These are phyloP conservation scores for Hippopotamus amphibius DNA, from an alignment of 2,113 vertebrate species.

Conservation along the genomic window DNA sequence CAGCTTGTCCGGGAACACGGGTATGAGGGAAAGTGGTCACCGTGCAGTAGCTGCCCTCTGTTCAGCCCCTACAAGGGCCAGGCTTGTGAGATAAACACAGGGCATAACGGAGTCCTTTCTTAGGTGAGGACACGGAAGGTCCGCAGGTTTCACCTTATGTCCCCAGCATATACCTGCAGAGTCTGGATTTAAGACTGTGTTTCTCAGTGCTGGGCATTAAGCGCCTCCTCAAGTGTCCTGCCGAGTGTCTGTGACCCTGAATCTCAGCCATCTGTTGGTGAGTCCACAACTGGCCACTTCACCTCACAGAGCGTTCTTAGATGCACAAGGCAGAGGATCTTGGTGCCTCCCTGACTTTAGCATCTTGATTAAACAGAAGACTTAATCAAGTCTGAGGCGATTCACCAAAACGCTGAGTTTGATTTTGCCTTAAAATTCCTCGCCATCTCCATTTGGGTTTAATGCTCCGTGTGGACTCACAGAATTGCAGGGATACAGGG, in stretches of 20 bases:
- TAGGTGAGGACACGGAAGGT: fast-evolving
- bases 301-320: too few relatives aligned
- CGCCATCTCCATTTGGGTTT: slow-evolving; percentile 34
- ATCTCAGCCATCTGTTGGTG: fast-evolving
- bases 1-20: background rate
- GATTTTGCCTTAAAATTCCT: slow-evolving; percentile 49
- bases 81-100: background rate
- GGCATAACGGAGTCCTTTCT: background rate
- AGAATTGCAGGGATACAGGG: slow-evolving; percentile 24
- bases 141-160: too few relatives aligned
- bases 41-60: fast-evolving
- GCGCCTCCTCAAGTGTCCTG: fast-evolving
- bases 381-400: background rate
- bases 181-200: background rate
- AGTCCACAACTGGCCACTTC: background rate
- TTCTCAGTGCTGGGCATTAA: background rate
- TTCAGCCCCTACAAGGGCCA: background rate
- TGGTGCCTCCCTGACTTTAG: background rate
- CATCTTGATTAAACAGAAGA: slow-evolving; percentile 41
- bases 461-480: background rate
- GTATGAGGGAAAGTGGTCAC: background rate
- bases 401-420: background rate
- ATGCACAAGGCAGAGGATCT: fast-evolving
- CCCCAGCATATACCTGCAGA: too few relatives aligned
- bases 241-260: fast-evolving